A percentile compares a stretch with the other conserved stretches of the same genome.
Conservation (phyloP, 1,140 invertebrate genomes). For the Rhagoletis pomonella region DNA sequence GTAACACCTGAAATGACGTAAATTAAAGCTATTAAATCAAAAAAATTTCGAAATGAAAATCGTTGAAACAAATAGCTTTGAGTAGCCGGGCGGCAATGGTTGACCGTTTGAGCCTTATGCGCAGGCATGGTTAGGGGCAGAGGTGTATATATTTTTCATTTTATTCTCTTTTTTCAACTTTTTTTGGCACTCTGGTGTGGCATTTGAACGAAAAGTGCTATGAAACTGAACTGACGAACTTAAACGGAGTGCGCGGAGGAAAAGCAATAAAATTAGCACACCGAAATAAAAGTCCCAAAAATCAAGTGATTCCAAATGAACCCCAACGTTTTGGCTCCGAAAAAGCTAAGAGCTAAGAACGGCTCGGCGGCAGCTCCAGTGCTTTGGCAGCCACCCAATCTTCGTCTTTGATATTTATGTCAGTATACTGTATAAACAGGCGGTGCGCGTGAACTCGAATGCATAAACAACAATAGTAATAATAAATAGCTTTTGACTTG, state of each 20-base stretch:
- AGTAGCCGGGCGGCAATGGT: not conserved
- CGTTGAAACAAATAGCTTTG: slow-evolving; percentile 37
- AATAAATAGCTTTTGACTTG: slow-evolving; percentile 26
- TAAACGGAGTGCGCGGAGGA: not conserved
- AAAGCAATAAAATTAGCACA: not conserved
- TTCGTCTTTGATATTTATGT: not conserved
- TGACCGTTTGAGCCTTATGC: not conserved
- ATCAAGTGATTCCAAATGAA: slow-evolving; percentile 13
- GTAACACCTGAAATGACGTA: slow-evolving; percentile 69
- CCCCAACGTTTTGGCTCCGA: not conserved
- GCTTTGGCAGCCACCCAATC: not conserved
- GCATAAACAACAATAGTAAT: slow-evolving; percentile 42
- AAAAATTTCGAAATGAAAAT: slow-evolving; percentile 18
- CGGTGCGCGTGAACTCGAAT: not conserved
- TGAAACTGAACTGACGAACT: not conserved
- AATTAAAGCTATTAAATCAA: slow-evolving; percentile 73
- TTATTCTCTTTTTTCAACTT: no score
- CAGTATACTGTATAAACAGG: not conserved
- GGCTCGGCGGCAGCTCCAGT: not conserved
- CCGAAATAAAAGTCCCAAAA: slow-evolving; percentile 1
- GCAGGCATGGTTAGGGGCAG: not conserved
- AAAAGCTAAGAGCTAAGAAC: not conserved
- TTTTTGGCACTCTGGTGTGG: no score
- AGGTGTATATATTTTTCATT: not conserved
- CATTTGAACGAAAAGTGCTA: not conserved